phyloP scores from a whole-genome alignment of 2,797 vertebrate species.

The Toxotes lorentzi region DNA sequence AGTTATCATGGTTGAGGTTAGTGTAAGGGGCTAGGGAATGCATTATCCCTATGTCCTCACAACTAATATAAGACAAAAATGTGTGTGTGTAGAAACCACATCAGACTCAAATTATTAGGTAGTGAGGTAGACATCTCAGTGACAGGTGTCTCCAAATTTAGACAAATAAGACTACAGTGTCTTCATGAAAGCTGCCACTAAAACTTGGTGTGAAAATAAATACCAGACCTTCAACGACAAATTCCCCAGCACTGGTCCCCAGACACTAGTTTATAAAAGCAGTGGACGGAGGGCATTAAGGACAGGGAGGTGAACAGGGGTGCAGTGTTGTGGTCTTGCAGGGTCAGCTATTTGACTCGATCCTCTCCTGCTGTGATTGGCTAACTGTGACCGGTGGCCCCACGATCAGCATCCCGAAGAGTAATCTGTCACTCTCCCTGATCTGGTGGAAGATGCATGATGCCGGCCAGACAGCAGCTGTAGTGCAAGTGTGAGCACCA shows the following conservation, averaged over 20 bases:
- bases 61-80: too few relatives aligned
- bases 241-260: not conserved
- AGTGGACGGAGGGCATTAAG: not conserved
- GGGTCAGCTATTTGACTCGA: constrained; percentile 34
- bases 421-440: constrained; percentile 53
- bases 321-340: constrained; percentile 6
- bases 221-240: not conserved
- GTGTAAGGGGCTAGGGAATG: too few relatives aligned
- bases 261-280: not conserved
- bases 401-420: constrained; percentile 31
- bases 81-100: too few relatives aligned
- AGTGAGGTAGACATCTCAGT: too few relatives aligned
- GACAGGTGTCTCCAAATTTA: too few relatives aligned
- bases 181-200: too few relatives aligned
- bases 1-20: too few relatives aligned
- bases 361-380: constrained; percentile 41
- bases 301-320: not conserved
- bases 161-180: not conserved
- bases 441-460: constrained; percentile 65
- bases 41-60: too few relatives aligned
- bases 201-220: too few relatives aligned
- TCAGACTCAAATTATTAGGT: too few relatives aligned
- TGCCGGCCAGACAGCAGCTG: constrained; percentile 54
- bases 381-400: constrained; percentile 25
- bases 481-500: constrained; percentile 19